These are phyloP conservation scores for Margarornis squamiger DNA, from an alignment of 2,797 vertebrate genomes.

Conservation along the genomic window DNA sequence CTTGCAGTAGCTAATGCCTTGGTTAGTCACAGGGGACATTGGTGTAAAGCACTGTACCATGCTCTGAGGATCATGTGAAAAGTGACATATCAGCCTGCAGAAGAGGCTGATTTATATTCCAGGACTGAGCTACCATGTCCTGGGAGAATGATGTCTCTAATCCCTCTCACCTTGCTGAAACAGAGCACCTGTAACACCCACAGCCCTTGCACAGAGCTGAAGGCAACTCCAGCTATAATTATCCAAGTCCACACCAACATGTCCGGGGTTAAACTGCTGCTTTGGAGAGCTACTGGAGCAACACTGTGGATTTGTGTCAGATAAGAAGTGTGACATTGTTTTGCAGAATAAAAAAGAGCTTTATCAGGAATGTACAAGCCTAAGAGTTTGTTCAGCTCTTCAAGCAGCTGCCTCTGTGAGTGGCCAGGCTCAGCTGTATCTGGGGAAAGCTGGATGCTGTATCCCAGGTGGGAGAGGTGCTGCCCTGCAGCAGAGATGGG, in stretches of 20 bases:
- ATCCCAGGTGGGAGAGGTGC: not conserved
- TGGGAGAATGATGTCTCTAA: constrained; percentile 12
- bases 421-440: not conserved
- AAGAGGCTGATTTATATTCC: constrained; percentile 6
- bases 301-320: not conserved
- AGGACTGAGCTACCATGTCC: not conserved
- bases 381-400: not conserved
- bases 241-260: not conserved
- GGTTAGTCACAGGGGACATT: not conserved
- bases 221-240: not conserved
- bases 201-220: not conserved
- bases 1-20: not conserved
- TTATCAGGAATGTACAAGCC: not conserved
- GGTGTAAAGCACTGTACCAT: not conserved
- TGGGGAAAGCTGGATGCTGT: not conserved
- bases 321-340: constrained; percentile 30
- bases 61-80: not conserved
- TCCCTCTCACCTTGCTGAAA: not conserved
- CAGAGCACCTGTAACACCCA: constrained; percentile 14
- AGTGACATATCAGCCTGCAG: not conserved
- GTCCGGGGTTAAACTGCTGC: not conserved
- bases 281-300: constrained; percentile 5
- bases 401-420: not conserved
- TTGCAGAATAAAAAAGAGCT: not conserved
- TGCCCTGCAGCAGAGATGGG: not conserved